Conservation (phyloP, 2,888 invertebrate genomes). For the Agonopterix arenella region DNA sequence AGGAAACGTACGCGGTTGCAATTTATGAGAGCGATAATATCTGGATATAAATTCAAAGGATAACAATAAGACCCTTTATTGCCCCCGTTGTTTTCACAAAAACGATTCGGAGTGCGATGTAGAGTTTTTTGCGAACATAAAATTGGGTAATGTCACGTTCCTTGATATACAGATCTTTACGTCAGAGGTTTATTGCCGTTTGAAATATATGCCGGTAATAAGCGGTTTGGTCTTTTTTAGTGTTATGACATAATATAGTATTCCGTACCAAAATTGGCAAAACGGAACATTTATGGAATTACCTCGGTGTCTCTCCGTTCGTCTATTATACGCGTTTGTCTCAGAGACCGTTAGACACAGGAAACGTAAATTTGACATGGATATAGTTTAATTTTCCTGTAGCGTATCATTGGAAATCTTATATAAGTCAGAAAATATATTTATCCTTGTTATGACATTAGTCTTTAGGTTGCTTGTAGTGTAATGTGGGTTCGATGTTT, state of each 20-base stretch:
- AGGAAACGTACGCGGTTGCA: slow-evolving; percentile 58
- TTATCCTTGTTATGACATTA: too few relatives aligned
- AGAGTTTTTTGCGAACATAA: slow-evolving; percentile 61
- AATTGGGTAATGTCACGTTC: slow-evolving; percentile 58
- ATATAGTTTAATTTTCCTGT: too few relatives aligned
- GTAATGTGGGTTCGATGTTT: too few relatives aligned
- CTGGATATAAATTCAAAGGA: slow-evolving; percentile 75
- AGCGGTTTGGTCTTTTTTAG: slow-evolving; percentile 19
- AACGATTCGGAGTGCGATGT: slow-evolving; percentile 59
- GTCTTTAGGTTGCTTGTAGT: too few relatives aligned
- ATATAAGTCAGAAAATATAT: too few relatives aligned
- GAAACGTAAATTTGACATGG: too few relatives aligned
- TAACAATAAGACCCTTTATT: slow-evolving; percentile 74
- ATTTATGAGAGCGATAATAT: slow-evolving; percentile 72
- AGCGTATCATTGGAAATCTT: too few relatives aligned
- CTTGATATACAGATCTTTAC: slow-evolving; percentile 56
- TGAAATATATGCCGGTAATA: slow-evolving; percentile 29
- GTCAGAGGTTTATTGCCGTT: slow-evolving; percentile 42
- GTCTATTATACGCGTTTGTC: too few relatives aligned
- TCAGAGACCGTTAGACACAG: too few relatives aligned
- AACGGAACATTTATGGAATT: too few relatives aligned
- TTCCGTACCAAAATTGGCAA: too few relatives aligned
- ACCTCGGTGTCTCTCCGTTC: too few relatives aligned
- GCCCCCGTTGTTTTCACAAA: slow-evolving; percentile 70
- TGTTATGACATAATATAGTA: not conserved